Base-by-base conservation (phyloP, 2,113 vertebrate genomes). In the Empidonax traillii region DNA sequence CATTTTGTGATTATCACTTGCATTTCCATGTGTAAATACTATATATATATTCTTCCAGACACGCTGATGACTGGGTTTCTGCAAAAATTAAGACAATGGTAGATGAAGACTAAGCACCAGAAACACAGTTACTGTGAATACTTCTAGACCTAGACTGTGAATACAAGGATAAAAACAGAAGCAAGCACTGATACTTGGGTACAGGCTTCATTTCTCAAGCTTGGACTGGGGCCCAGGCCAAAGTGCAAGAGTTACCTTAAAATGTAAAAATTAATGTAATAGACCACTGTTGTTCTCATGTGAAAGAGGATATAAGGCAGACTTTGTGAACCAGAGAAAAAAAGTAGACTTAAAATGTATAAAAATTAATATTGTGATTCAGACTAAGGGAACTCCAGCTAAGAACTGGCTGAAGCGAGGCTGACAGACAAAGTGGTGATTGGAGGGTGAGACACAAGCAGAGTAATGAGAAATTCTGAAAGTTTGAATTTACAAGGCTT, bases 281-380 rank as follows among this genome's bases (percentile, higher is more conserved):
- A 94, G 87, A 78, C 69, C 31, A 27, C 56, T 85, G 73, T 72
- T 85, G 89, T 89, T 93, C 61, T 82, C 81, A 68, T 52, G 35
- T 82, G 52, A 87, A 95, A 91, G 35, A 82, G 44, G 14, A 82
- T 78, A 82, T 43, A 89, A 90, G 35, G 78, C 69, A 91, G 90
- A 85, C 61, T 81, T 85, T 82, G 61, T 93, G 87, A 93, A 94
- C 33, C 33, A 85, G 41, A 31, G 37, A 31, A 88, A 89, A 66
- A 81, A 35, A 68, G 7, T 44, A 25, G 5, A 51, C 33, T 61
- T 22, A 63, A 25, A 88, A 93, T 63, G 31, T 43, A 72, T 47
- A 72, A 85, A 75, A 87, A 82, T 75, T 72, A 82, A 52, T 49
- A 61, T 9, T 72, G 73, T 49, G 56, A 84, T 78, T 61, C 44